phyloP scores from a whole-genome alignment of 2,888 invertebrate species.

The Lepidonotus clava region DNA sequence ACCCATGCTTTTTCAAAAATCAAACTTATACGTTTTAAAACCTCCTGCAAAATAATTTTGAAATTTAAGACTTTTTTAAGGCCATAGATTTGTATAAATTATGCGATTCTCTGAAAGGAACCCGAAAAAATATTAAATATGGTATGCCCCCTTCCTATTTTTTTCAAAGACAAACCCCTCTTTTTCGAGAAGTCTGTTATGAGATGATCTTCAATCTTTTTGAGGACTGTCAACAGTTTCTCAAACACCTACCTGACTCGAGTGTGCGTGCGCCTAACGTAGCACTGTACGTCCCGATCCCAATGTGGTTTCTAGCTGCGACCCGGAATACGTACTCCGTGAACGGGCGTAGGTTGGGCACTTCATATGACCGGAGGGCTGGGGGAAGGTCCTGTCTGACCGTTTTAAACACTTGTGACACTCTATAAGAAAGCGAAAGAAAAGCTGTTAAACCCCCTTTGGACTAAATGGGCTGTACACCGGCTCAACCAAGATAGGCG shows the following conservation, averaged over 20 bases:
- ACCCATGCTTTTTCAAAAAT: too few relatives aligned
- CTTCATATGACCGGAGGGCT: constrained; percentile 26
- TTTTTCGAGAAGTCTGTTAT: not conserved
- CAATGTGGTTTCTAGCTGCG: constrained; percentile 58
- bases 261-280: constrained; percentile 52
- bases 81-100: too few relatives aligned
- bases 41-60: too few relatives aligned
- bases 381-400: constrained; percentile 36
- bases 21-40: too few relatives aligned
- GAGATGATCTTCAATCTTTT: not conserved
- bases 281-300: constrained; percentile 54
- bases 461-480: too few relatives aligned
- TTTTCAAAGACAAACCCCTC: not conserved
- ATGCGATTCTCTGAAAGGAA: too few relatives aligned
- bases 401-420: not conserved
- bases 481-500: too few relatives aligned
- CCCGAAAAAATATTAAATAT: too few relatives aligned
- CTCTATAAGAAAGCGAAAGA: not conserved
- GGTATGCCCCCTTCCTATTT: not conserved
- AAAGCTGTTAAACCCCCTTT: too few relatives aligned
- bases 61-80: too few relatives aligned
- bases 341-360: constrained; percentile 54
- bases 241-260: constrained; percentile 51
- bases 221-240: not conserved
- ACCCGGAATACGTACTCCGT: constrained; percentile 58